Conservation (phyloP, 2,797 vertebrate species). For the Chiloscyllium punctatum region DNA sequence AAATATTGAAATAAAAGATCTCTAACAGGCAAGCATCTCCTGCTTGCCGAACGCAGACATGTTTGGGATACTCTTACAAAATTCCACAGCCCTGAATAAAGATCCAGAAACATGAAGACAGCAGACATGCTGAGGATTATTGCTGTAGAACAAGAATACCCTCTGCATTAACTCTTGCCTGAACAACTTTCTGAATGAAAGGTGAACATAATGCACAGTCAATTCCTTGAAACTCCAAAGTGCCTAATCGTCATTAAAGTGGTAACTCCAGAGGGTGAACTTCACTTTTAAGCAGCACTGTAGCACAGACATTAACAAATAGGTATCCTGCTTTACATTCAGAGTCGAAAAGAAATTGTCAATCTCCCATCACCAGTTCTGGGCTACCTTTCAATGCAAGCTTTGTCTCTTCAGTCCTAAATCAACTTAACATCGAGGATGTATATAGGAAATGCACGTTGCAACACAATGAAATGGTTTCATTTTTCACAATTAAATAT, state of each 20-base stretch:
- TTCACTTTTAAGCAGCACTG: background rate
- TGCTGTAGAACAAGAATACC: background rate
- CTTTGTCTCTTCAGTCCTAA: background rate
- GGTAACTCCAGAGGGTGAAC: background rate
- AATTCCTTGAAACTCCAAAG: background rate
- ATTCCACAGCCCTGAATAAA: background rate
- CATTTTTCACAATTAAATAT: conserved; percentile 28
- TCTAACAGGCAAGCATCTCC: background rate
- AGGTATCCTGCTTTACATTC: background rate
- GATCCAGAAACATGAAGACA: background rate
- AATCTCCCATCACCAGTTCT: too few relatives aligned
- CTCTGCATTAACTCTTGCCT: too few relatives aligned
- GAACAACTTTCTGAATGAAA: background rate
- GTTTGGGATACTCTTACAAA: background rate
- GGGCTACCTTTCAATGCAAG: background rate
- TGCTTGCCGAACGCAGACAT: background rate
- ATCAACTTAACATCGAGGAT: background rate
- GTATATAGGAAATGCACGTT: background rate
- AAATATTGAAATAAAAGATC: background rate
- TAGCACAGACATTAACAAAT: background rate
- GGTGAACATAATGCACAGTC: too few relatives aligned
- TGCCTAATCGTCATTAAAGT: background rate
- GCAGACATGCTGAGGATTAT: background rate
- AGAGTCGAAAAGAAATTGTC: background rate
- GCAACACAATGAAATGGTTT: background rate